Percentiles rank a stretch among this genome's conserved stretches.
phyloP scores from a whole-genome alignment of 2,113 vertebrate genomes.

The Macrotis lagotis region DNA sequence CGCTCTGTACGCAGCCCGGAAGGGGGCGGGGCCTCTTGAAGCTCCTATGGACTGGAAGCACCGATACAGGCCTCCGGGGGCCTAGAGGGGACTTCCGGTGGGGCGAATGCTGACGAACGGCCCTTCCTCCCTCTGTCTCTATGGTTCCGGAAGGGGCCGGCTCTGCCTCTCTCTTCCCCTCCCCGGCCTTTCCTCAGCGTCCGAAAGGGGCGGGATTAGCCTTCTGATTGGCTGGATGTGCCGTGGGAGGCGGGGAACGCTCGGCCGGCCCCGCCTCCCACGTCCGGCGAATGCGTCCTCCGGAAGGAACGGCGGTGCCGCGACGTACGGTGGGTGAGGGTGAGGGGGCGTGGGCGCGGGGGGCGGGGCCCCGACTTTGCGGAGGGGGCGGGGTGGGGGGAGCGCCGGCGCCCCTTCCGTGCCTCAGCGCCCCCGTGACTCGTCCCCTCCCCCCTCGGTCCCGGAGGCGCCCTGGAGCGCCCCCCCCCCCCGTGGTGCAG shows the following conservation, averaged over 20 bases:
- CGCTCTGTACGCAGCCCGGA: background rate
- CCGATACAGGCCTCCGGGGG: background rate
- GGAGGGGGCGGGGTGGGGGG: background rate
- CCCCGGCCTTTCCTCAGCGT: rapidly evolving
- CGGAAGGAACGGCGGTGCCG: background rate
- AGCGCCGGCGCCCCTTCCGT: too few species aligned
- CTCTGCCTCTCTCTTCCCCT: rapidly evolving
- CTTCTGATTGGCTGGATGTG: slow-evolving; percentile 20
- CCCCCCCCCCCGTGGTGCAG: too few species aligned
- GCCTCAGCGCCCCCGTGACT: background rate
- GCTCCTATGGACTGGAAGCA: background rate
- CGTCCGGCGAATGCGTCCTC: background rate
- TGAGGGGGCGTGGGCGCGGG: background rate
- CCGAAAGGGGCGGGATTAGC: rapidly evolving
- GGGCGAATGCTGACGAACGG: background rate
- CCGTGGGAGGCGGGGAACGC: background rate
- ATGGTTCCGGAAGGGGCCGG: background rate
- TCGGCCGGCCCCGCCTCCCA: background rate
- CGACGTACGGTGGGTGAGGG: background rate
- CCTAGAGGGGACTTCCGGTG: background rate
- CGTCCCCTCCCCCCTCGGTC: too few species aligned
- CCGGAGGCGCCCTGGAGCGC: too few species aligned
- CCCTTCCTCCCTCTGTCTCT: background rate
- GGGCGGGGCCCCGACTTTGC: background rate
- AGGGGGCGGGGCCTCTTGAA: background rate